Evolutionary conservation across 2,888 invertebrate species (phyloP).

Genomic region (Cosmia trapezina): DNA sequence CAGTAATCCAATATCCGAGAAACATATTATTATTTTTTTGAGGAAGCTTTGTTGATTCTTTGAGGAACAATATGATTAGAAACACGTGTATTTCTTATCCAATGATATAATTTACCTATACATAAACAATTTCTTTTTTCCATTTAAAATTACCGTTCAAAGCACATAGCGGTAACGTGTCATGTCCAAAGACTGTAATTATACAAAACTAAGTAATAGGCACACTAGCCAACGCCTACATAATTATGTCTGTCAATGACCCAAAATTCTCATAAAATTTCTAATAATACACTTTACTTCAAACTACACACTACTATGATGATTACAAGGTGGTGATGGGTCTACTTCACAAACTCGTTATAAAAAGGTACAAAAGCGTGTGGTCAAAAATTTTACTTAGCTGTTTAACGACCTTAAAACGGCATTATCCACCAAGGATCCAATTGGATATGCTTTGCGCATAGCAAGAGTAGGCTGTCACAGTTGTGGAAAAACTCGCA

Average conservation of each 20-base stretch:
- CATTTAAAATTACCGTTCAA: background rate
- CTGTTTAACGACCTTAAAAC: no score
- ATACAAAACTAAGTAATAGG: conserved; percentile 4
- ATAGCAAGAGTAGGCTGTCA: no score
- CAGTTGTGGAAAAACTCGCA: no score
- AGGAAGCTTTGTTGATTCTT: background rate
- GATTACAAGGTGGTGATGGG: no score
- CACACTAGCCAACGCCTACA: background rate
- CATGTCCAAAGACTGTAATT: conserved; percentile 16
- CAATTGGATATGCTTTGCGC: no score
- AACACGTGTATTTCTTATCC: background rate
- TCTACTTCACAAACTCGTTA: no score
- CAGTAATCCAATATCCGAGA: no score
- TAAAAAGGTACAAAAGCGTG: no score
- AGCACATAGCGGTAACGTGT: background rate
- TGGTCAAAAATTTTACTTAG: no score
- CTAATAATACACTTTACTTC: background rate
- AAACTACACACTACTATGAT: background rate
- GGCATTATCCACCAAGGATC: no score
- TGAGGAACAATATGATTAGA: background rate
- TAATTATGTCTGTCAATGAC: conserved; percentile 12
- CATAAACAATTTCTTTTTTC: no score
- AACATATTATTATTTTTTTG: no score
- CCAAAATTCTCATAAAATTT: conserved; percentile 1
- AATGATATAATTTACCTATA: background rate